phyloP scores from a whole-genome alignment of 2,113 vertebrate genomes.

The Pygoscelis antarcticus region DNA sequence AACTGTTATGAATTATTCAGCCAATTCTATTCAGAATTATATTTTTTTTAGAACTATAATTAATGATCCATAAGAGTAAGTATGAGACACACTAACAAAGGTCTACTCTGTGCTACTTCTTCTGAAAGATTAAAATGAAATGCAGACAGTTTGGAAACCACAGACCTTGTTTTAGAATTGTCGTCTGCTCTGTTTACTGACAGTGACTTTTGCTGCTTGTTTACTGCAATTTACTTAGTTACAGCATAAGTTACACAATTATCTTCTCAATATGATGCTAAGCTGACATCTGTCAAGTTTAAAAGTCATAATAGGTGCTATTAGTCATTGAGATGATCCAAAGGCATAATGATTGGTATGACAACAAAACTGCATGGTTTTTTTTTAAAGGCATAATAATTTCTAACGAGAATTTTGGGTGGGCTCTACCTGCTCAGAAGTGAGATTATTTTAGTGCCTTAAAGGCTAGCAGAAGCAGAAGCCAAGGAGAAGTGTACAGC shows the following conservation, averaged over 20 bases:
- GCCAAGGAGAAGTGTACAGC: not conserved
- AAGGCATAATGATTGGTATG: not conserved
- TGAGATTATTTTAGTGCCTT: not conserved
- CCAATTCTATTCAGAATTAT: constrained; percentile 14
- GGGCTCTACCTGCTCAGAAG: not conserved
- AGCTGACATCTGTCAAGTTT: constrained; percentile 52
- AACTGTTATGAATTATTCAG: constrained; percentile 45
- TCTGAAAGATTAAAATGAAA: constrained; percentile 36
- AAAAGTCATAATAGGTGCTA: constrained; percentile 48
- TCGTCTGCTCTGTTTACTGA: constrained; percentile 26
- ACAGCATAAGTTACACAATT: constrained; percentile 58
- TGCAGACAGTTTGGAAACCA: constrained; percentile 28
- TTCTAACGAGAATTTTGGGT: not conserved
- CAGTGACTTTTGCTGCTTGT: constrained; percentile 56
- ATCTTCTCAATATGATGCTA: constrained; percentile 14
- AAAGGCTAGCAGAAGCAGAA: not conserved
- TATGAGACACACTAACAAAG: constrained; percentile 7
- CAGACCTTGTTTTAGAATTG: constrained; percentile 30
- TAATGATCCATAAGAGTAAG: constrained; percentile 20
- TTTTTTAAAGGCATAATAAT: not conserved
- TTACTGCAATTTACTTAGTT: constrained; percentile 58
- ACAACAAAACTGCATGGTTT: not conserved
- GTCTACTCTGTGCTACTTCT: not conserved
- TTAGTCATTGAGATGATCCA: constrained; percentile 37
- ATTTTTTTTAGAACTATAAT: constrained; percentile 10